phyloP scores from a whole-genome alignment of 1,140 invertebrate genomes.

The Apocrypta bakeri region DNA sequence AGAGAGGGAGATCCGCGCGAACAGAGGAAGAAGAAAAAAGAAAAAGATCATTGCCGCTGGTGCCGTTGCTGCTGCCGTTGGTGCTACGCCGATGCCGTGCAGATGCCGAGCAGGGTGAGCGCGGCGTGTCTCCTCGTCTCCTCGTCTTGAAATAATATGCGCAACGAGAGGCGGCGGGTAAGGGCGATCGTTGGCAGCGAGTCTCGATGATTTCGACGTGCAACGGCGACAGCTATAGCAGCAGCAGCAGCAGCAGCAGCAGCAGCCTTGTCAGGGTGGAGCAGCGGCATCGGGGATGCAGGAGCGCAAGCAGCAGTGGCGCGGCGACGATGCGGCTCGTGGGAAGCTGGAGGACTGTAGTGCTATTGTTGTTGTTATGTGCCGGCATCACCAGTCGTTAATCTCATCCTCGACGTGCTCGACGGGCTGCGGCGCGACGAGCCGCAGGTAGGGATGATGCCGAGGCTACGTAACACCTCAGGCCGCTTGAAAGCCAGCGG shows the following conservation, averaged over 20 bases:
- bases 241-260: not conserved
- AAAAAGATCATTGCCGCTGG: not conserved
- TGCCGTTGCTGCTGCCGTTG: not conserved
- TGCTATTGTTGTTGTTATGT: not conserved
- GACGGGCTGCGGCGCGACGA: not conserved
- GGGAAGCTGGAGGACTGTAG: not conserved
- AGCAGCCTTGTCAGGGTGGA: not conserved
- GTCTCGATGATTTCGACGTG: slow-evolving; percentile 24
- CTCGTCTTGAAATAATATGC: not conserved
- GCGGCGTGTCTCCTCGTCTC: too few relatives aligned
- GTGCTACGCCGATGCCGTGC: too few relatives aligned
- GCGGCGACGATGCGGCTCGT: not conserved
- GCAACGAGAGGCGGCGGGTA: not conserved
- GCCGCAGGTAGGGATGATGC: slow-evolving; percentile 44
- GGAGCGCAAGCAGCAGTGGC: not conserved
- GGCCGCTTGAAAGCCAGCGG: slow-evolving; percentile 51
- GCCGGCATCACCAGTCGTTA: not conserved
- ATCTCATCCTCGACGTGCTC: not conserved
- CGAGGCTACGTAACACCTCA: slow-evolving; percentile 50
- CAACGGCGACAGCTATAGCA: not conserved
- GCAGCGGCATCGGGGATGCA: not conserved
- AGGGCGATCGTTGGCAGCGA: too few relatives aligned
- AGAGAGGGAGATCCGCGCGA: not conserved
- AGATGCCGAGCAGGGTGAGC: too few relatives aligned
- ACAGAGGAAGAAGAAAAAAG: not conserved